These are phyloP conservation scores for Hoplostethus atlanticus DNA, from an alignment of 2,797 vertebrate species.

Conservation along the genomic window DNA sequence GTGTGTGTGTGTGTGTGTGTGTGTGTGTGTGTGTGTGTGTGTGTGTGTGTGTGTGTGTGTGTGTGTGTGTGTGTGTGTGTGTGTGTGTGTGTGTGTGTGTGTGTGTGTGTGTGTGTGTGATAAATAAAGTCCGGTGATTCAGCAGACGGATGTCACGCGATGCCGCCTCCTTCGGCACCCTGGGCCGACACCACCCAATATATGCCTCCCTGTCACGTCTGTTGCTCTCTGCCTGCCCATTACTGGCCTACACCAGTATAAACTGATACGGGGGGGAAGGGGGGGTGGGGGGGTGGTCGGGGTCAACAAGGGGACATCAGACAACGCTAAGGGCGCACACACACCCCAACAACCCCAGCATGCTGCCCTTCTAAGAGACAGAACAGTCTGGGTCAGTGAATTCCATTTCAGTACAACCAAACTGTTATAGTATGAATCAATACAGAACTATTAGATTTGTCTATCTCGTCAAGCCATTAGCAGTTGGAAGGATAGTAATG, in stretches of 20 bases:
- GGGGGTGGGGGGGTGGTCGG: not conserved
- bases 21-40: not conserved
- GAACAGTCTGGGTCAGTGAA: not conserved
- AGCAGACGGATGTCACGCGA: constrained; percentile 12
- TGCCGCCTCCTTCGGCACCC: constrained; percentile 17
- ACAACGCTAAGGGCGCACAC: not conserved
- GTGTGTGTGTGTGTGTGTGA: not conserved
- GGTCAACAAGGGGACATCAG: not conserved
- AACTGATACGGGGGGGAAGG: not conserved
- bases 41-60: not conserved
- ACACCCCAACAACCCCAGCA: not conserved
- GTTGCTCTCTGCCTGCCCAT: constrained; percentile 18
- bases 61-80: constrained; percentile 10
- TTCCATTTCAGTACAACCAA: not conserved
- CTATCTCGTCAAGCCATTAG: constrained; percentile 12
- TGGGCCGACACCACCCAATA: constrained; percentile 13
- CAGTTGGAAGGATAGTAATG: constrained; percentile 48
- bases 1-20: not conserved
- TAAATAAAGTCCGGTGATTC: constrained; percentile 21
- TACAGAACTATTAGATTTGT: constrained; percentile 17
- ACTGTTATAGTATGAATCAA: not conserved
- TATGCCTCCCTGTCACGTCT: not conserved
- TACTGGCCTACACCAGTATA: not conserved
- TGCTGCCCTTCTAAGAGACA: constrained; percentile 11
- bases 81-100: constrained; percentile 8